Conservation (phyloP, 2,797 vertebrate species). For the Jordanella pulchra region DNA sequence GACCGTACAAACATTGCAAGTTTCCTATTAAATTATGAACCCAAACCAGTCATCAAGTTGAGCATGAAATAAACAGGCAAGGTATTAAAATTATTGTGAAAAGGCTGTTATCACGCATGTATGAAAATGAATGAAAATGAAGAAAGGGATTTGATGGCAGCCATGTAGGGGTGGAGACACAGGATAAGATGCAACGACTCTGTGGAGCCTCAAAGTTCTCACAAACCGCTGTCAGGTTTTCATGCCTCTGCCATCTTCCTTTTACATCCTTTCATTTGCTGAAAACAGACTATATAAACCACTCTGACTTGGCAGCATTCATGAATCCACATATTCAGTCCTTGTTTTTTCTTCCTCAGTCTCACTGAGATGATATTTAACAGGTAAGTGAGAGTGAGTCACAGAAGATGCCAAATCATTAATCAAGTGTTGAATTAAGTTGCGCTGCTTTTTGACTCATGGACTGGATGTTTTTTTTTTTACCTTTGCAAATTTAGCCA, state of each 20-base stretch:
- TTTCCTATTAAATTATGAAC: not conserved
- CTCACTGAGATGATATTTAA: conserved; percentile 61
- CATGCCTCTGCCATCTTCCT: conserved; percentile 52
- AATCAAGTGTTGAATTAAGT: conserved; percentile 16
- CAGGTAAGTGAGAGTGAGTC: conserved; percentile 49
- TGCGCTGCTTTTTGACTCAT: not conserved
- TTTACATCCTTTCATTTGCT: conserved; percentile 57
- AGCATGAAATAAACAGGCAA: too few species aligned
- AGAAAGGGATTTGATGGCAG: conserved; percentile 1
- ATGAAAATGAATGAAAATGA: not conserved
- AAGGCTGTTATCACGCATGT: not conserved
- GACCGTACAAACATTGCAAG: not conserved
- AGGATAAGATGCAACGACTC: conserved; percentile 12
- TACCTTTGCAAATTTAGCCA: not conserved
- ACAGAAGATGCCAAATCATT: conserved; percentile 21
- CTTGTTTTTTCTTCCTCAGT: conserved; percentile 16
- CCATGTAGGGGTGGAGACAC: conserved; percentile 47
- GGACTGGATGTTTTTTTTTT: not conserved
- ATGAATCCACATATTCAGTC: not conserved
- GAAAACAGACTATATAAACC: conserved; percentile 48
- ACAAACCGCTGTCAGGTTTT: conserved; percentile 61
- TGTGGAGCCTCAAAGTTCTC: conserved; percentile 51
- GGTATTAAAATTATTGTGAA: not conserved
- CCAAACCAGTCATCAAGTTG: not conserved
- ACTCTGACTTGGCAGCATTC: conserved; percentile 20